Evolutionary conservation across 2,888 invertebrate genomes (phyloP).

Genomic region (Balanococcus diminutus): DNA sequence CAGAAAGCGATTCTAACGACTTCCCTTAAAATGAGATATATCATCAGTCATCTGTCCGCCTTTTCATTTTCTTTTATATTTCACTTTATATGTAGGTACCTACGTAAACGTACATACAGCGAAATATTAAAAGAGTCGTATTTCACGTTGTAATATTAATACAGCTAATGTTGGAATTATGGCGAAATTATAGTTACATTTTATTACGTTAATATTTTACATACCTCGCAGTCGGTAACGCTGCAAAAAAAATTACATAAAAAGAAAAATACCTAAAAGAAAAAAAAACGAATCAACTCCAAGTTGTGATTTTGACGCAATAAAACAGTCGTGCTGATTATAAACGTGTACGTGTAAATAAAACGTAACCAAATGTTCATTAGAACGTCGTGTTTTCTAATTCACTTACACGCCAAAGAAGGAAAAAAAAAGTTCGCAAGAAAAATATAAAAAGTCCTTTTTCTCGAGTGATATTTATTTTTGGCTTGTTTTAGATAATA

Average conservation of each 20-base stretch:
- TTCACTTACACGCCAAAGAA: background rate
- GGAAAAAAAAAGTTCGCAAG: background rate
- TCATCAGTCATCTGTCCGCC: conserved; percentile 37
- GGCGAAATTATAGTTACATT: background rate
- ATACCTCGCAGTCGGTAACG: no score
- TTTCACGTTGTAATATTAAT: conserved; percentile 21
- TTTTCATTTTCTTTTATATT: conserved; percentile 38
- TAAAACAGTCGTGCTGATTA: background rate
- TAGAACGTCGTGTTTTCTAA: background rate
- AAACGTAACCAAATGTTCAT: background rate
- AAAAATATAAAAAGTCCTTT: background rate
- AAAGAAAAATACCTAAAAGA: background rate
- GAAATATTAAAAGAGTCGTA: conserved; percentile 24
- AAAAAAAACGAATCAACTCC: background rate
- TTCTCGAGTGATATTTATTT: background rate
- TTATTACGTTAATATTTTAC: background rate
- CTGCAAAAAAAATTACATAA: background rate
- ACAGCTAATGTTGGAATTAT: background rate
- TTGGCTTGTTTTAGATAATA: background rate
- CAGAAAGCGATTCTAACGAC: conserved; percentile 21
- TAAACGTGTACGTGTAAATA: conserved; percentile 11
- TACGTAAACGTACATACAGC: background rate
- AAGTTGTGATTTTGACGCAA: background rate
- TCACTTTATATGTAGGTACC: background rate
- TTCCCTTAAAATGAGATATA: conserved; percentile 26